Evolutionary conservation across 1,140 invertebrate genomes (phyloP), one percentile per base, ranked within the genome.

Genomic region (Conus betulinus): DNA sequence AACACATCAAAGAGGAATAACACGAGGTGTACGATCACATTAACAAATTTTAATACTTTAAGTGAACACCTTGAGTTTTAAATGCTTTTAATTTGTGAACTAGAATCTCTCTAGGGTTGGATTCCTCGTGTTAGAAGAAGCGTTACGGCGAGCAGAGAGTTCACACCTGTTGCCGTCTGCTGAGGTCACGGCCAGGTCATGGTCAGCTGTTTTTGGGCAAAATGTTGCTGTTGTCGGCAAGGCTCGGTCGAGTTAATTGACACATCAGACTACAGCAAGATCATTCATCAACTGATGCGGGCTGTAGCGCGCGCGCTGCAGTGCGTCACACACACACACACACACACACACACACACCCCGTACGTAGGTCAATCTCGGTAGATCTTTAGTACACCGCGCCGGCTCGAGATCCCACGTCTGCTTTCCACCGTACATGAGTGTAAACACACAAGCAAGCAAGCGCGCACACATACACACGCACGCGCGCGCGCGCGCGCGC

Each of bases 151-250:
- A 71, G 15, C 67, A 20, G 15, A 11, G 23, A 20, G 67, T 71
- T 71, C 67, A 20, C 67, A 71, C 67, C 67, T 71, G 67, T 71
- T 71, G 67, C 67, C 23, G 67, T 71, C 67, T 71, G 67, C 67
- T 71, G 11, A n/a, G 67, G 67, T 71, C 67, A 23, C 11, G 67
- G 67, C 67, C 17, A 71, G 67, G 67, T 71, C 67, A 71, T 71
- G 67, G 67, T 71, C 67, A 71, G 67, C 67, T 71, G 67, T 71
- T 71, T 20, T 20, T 71, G 67, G 67, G 6, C 7, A 20, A 71
- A 63, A 20, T 71, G 67, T 20, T 71, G 15, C 67, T 5, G 6
- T 71, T 71, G 20, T 71, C 17, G 67, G 67, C 67, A 23, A 20
- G 67, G 67, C 23, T 20, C 60, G 17, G 17, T 63, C 60, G 1